Base-by-base conservation (phyloP, 2,797 vertebrate genomes). In the Synaphobranchus kaupii region DNA sequence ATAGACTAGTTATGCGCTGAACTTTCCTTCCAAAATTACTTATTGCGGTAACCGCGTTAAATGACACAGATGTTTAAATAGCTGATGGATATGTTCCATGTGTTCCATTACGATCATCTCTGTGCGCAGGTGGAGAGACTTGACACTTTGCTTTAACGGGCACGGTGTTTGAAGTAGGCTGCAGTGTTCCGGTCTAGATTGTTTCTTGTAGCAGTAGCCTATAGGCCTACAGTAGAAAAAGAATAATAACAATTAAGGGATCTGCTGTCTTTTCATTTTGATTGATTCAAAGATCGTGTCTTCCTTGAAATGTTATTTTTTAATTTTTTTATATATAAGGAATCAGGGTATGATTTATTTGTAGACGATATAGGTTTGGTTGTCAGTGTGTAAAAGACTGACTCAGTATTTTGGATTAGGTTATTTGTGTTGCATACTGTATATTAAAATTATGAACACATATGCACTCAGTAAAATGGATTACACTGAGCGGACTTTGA, bases 251-350 rank as follows among this genome's bases (percentile, higher is more conserved):
- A 10, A 76, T 76, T 0, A 76, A 76, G 44, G 34, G 34, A 44
- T 76, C 22, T 44, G 15, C 73, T 76, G 73, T 44, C 73, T 76
- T 76, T 76, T 76, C 73, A 76, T 76, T 76, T 76, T 76, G 39
- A 76, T 44, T 44, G 73, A 44, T 34, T 15, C 31, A 0, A 44
- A 3, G 73, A 44, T 76, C 17, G 25, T 76, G 31, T 4, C 31
- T 73, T 39, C 31, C 68, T 39, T 73, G 8, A 13, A 73, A 34
- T 73, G 68, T 73, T 73, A n/a, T n/a, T n/a, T n/a, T n/a, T n/a
- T n/a, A n/a, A n/a, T n/a, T n/a, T n/a, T n/a, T n/a, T n/a, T n/a
- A n/a, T 34, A 17, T 73, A n/a, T 39, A 25, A 60, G 58, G 58
- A 60, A 25, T 60, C 17, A 15, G 58, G 8, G 63, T n/a, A 28